Percentiles rank a stretch among this genome's conserved stretches.
phyloP scores from a whole-genome alignment of 2,113 vertebrate species.

The Neolamprologus brichardi region DNA sequence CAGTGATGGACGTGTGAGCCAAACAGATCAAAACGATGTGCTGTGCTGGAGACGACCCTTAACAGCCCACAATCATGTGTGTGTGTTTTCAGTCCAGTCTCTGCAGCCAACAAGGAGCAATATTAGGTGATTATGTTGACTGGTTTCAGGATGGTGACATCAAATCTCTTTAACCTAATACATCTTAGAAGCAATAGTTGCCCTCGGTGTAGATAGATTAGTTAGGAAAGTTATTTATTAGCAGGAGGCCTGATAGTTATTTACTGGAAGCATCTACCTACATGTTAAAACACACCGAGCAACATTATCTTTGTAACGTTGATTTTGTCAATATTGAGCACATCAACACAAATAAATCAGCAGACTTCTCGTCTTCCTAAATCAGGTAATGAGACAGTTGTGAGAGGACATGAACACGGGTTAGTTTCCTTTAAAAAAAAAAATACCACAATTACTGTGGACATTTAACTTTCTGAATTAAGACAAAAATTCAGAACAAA shows the following conservation, averaged over 20 bases:
- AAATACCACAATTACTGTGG: not conserved
- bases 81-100: not conserved
- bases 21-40: not conserved
- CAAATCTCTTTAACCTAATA: not conserved
- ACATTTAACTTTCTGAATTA: not conserved
- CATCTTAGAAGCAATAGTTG: not conserved
- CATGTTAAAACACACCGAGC: not conserved
- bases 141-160: not conserved
- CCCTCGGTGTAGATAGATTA: not conserved
- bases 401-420: not conserved
- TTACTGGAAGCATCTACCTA: not conserved
- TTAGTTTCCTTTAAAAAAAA: not conserved
- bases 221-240: not conserved
- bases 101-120: not conserved
- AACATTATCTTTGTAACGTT: not conserved
- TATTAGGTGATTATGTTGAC: not conserved
- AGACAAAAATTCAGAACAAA: not conserved
- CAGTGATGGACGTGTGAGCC: not conserved
- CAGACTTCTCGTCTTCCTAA: not conserved
- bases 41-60: not conserved
- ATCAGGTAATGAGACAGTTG: not conserved
- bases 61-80: accelerated
- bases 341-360: not conserved
- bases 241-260: not conserved
- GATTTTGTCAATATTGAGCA: accelerated